Base-by-base conservation (phyloP, 1,140 invertebrate species). In the Lutraria rhynchaena region DNA sequence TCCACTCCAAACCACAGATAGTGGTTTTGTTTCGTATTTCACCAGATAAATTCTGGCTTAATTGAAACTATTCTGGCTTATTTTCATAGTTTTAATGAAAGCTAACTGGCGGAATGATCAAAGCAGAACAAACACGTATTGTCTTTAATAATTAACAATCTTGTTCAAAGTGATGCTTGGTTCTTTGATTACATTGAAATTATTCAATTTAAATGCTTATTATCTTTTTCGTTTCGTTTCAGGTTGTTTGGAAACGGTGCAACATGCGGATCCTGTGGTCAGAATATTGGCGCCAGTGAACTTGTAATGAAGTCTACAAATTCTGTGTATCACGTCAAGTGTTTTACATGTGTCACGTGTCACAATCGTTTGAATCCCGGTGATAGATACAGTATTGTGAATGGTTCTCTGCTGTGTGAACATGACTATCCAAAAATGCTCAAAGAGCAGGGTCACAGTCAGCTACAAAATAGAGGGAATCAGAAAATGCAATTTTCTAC, bases 341-440 rank as follows among this genome's bases (percentile, higher is more conserved):
- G 97, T 93, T 98, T 98, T 94, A 95, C 95, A 83, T 98, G 97
- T 94, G 96, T 96, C 91, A 97, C 97, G 91, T 98, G 97, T 92
- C 95, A 96, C 84, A 94, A 95, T 85, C 95, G 95, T 92, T 95
- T 98, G 83, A 95, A 96, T 89, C 95, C 96, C 81, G 97, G 97
- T 85, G 97, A 98, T 94, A 95, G 96, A 94, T 97, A 97, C 93
- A 96, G 96, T 90, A 94, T 97, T 92, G 92, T 97, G 84, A 95
- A 96, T 85, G 96, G 96, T 46, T 95, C 95, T 86, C 94, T 97
- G 84, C 95, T 98, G 33, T 98, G 97, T 94, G 97, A 98, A 93
- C 95, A 97, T 92, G 97, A 98, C 93, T 98, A 96, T 95, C 96
- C 97, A 90, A 98, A 98, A 93, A 94, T 97, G 88, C 94, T 97